Base-by-base conservation (phyloP, 2,797 vertebrate genomes). In the Loris lydekkerianus region DNA sequence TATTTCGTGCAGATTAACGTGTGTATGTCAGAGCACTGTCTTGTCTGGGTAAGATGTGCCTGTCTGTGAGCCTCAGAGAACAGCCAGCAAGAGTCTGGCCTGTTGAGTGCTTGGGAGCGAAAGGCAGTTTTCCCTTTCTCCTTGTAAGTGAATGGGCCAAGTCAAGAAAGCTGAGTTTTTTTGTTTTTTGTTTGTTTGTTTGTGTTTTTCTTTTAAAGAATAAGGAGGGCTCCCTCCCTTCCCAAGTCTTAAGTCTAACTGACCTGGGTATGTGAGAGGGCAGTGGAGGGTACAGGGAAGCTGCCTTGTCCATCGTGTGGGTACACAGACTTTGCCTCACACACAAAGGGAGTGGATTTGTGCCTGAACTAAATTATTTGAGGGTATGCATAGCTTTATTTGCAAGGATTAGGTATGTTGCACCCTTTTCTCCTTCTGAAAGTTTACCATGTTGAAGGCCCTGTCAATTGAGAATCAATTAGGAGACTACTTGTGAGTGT, bases 1-100 rank as follows among this genome's bases (percentile, higher is more conserved):
- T 97, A 94, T 86, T 95, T 94, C 88, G 90, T 95, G 97, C 93
- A 92, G 84, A 97, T 77, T 95, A 90, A 69, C 94, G 81, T 93
- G 94, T 70, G 92, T 94, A 11, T 90, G 5, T 94, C 31, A 91
- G 93, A 95, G 86, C 91, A 60, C 94, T 93, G 92, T 40, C 87
- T 88, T 27, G 17, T 88, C 91, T 94, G 95, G 97, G 97, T 97
- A 72, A 97, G 37, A 70, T 23, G 0, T 1, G 31, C 87, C 2
- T 85, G 91, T 86, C 61, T 56, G 85, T 90, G 96, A 70, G 43
- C 70, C 81, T 76, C 89, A 63, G 91, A 75, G 81, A 86, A 95
- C 11, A 86, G 72, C 31, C 60, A 86, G 88, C 91, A 67, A 1
- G 81, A 88, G 92, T 91, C 89, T 67, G 96, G 86, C 80, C 84